Conservation (phyloP, 23 tunicate species). For the Phallusia fumigata region DNA sequence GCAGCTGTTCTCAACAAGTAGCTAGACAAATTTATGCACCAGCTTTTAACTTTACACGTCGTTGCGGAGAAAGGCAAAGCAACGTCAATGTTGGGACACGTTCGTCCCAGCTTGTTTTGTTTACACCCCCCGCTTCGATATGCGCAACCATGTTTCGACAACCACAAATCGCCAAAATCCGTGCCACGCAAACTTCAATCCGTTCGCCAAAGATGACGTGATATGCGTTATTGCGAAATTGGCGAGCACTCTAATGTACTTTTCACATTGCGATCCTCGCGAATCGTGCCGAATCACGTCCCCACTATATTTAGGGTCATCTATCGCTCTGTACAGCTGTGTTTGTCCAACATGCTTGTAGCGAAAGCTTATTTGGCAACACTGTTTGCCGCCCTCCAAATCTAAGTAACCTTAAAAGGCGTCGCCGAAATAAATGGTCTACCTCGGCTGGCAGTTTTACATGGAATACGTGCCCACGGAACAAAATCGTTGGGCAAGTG, state of each 20-base stretch:
- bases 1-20: slow-evolving; percentile 20
- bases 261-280: slow-evolving; percentile 17
- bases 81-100: slow-evolving; percentile 4
- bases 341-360: slow-evolving; percentile 26
- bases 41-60: not conserved
- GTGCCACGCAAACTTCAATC: slow-evolving; percentile 9
- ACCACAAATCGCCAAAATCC: not conserved
- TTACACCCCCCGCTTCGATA: not conserved
- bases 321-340: slow-evolving; percentile 24
- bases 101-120: not conserved
- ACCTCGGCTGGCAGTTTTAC: slow-evolving; percentile 2
- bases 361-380: slow-evolving; percentile 28
- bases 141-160: not conserved
- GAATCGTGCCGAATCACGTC: slow-evolving; percentile 15
- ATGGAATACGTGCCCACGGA: slow-evolving; percentile 13
- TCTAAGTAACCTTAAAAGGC: slow-evolving; percentile 24
- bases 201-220: slow-evolving; percentile 9
- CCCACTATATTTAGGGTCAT: slow-evolving; percentile 26
- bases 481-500: too few species aligned
- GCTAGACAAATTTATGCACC: slow-evolving; percentile 10
- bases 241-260: slow-evolving; percentile 9
- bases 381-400: slow-evolving; percentile 31
- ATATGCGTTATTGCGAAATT: slow-evolving; percentile 10
- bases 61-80: not conserved
- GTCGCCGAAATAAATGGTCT: slow-evolving; percentile 24